phyloP scores from a whole-genome alignment of 2,888 invertebrate species.

The Nomada lathburiana region DNA sequence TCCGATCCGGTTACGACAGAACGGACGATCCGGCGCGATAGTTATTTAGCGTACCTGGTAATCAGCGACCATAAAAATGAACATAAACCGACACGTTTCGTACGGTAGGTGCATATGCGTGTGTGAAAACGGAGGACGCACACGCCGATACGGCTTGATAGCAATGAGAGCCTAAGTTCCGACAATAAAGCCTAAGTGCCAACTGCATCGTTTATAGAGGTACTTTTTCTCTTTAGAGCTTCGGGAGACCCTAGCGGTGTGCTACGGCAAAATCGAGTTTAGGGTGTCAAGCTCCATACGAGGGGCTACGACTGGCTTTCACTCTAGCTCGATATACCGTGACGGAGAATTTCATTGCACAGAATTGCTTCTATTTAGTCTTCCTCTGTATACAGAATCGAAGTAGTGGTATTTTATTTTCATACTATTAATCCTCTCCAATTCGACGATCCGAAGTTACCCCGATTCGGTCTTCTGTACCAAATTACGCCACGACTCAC shows the following conservation, averaged over 20 bases:
- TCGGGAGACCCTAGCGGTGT: constrained; percentile 46
- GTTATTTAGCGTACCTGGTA: constrained; percentile 79
- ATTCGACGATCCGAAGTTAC: no score
- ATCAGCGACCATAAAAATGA: constrained; percentile 80
- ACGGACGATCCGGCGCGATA: constrained; percentile 74
- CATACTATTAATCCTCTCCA: no score
- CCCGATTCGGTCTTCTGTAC: no score
- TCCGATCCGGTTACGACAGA: constrained; percentile 74
- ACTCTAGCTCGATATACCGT: neutral
- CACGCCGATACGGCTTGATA: constrained; percentile 53
- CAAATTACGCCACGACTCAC: no score
- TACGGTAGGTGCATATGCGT: constrained; percentile 55
- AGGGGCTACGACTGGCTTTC: neutral
- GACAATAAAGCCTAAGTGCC: constrained; percentile 72
- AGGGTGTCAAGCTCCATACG: constrained; percentile 36
- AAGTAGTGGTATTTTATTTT: no score
- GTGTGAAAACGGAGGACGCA: constrained; percentile 8
- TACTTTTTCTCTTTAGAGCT: constrained; percentile 62
- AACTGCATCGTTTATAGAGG: constrained; percentile 68
- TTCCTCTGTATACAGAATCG: no score
- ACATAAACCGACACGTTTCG: constrained; percentile 77
- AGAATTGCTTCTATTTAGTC: no score
- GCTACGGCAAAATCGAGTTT: constrained; percentile 67
- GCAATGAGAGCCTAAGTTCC: constrained; percentile 70
- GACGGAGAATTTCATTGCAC: no score